Evolutionary conservation across 2,797 vertebrate species (phyloP), one percentile per base, ranked within the genome.

Genomic region (Protonibea diacanthus): DNA sequence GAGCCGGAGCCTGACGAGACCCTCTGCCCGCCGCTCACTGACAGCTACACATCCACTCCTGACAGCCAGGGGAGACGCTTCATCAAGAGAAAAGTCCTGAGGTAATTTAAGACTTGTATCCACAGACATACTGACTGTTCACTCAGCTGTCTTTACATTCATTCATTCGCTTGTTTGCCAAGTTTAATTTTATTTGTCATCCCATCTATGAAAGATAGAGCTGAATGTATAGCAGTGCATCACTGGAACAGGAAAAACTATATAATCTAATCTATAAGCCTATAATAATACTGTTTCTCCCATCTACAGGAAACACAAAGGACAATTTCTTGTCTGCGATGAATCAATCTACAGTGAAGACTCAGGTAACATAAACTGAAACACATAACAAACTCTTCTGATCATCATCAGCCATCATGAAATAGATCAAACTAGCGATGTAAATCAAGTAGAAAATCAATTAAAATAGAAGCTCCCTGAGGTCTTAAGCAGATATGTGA

Each of bases 61-160:
- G 91, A 89, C 47, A 45, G 27, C 20, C 86, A 71, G 21, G 77
- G 60, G 52, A 89, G 83, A 66, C 81, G 82, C 20, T 58, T 85
- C 61, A 83, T 95, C 79, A 95, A 92, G 85, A 94, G 95, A 8
- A 96, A 95, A 87, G 95, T 96, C 56, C 80, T 96, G 21, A 92
- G 95, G 95, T 95, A 49, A 13, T 20, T 62, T 18, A 20, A n/a
- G 17, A 58, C 33, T 40, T 4, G 1, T 7, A 21, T 23, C 7
- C 48, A 11, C 29, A 42, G 33, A 71, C 44, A 23, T 3, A 11
- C 10, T 23, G 8, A 6, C 27, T 10, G 6, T 55, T 23, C 9
- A 75, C n/a, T n/a, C 7, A 8, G 27, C 20, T 11, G 9, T 8
- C n/a, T 38, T 6, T n/a, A 3, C 11, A 27, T 5, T 38, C 33